Base-by-base conservation (phyloP, 2,888 invertebrate genomes). In the Leptarthrus brevirostris region DNA sequence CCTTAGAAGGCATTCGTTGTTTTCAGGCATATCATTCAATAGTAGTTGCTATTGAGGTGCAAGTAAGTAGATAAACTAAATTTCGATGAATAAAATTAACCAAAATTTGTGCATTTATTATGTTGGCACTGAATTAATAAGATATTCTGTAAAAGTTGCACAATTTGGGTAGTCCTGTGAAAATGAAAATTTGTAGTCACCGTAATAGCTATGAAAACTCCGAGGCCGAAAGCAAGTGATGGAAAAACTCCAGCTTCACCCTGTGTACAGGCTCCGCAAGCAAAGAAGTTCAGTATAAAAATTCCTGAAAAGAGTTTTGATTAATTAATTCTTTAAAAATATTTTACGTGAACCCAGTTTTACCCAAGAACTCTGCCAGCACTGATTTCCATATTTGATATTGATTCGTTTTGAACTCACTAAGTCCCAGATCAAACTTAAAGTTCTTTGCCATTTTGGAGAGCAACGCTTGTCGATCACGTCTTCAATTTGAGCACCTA, bases 271-370 rank as follows among this genome's bases (percentile, higher is more conserved):
- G 95, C 89, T 3, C 94, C 95, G 83, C 96, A 96, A 2, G 95
- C 96, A 80, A 97, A 93, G 83, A 96, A 91, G 82, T 96, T 96
- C 79, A 97, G 87, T 66, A 97, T 87, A 76, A 95, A 85, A 76
- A 93, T 96, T 30, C 96, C 89, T 88, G 80, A 36, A 71, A 74
- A 56, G 8, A 24, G 30, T 26, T 34, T 14, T 2, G 30, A 34
- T 34, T 18, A 8, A 6, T 4, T 8, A 24, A n/a, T n/a, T 24
- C 14, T 4, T 2, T 12, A 8, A 18, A 20, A 34, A 36, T 5
- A 22, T 18, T 47, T 8, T 14, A 49, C 6, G 8, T 36, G 8
- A 47, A 18, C 69, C 12, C 80, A 12, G 5, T 5, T 20, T 83
- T 82, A 88, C 89, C 97, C 8, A 97, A 82, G 79, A 95, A 94